Evolutionary conservation across 2,797 vertebrate species (phyloP).

Genomic region (Eupleurogrammus muticus): DNA sequence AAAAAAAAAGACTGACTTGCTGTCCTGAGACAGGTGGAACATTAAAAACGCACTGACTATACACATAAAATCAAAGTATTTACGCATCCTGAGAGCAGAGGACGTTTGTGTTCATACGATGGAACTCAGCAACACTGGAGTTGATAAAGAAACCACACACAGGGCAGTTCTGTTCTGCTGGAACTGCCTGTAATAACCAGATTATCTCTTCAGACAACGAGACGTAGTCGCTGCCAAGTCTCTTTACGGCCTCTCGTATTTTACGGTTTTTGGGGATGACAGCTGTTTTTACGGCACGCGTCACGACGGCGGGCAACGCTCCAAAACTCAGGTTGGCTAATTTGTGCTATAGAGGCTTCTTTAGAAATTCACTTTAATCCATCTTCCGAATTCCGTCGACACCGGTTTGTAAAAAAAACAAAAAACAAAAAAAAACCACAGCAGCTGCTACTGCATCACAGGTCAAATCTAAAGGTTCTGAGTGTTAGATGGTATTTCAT

Average conservation of each 20-base stretch:
- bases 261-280: constrained; percentile 22
- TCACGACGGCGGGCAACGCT: constrained; percentile 4
- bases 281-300: constrained; percentile 27
- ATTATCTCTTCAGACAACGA: constrained; percentile 16
- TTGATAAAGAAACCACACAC: constrained; percentile 19
- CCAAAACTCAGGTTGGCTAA: constrained; percentile 52
- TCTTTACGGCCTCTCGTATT: constrained; percentile 14
- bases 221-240: constrained; percentile 13
- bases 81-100: constrained; percentile 6
- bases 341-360: constrained; percentile 17
- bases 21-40: constrained; percentile 28
- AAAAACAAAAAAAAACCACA: no score
- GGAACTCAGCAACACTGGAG: not conserved
- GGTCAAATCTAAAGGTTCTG: constrained; percentile 9
- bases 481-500: constrained; percentile 6
- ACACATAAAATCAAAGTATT: constrained; percentile 33
- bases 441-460: constrained; percentile 4
- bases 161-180: constrained; percentile 1
- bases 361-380: constrained; percentile 19
- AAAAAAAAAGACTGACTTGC: constrained; percentile 52
- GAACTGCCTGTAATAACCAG: constrained; percentile 3
- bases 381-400: constrained; percentile 49
- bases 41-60: constrained; percentile 6
- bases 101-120: constrained; percentile 10
- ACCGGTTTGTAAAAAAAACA: not conserved